Evolutionary conservation across 2,888 invertebrate genomes (phyloP), one percentile per base, ranked within the genome.

Genomic region (Lasioglossum calceatum): DNA sequence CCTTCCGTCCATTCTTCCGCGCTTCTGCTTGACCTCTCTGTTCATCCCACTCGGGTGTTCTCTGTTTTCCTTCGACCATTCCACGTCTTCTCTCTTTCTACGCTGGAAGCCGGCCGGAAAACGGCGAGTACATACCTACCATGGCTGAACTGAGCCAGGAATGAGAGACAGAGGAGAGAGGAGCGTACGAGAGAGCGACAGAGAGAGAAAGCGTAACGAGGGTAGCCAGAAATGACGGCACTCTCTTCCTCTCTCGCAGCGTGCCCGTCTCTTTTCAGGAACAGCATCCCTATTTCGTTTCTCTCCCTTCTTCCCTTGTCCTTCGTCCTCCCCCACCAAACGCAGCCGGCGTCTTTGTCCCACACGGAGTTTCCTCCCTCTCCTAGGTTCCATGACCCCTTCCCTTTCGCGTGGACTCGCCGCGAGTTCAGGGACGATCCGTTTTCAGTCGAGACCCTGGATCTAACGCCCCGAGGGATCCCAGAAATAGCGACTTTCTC

Each of bases 401-500:
- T 92, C 92, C 87, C 89, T 87, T 88, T 89, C 86, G 88, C 87
- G 84, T 80, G 82, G 84, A 90, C 90, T 91, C 90, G 89, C 88
- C 86, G 85, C 88, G 93, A 90, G 93, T 93, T 93, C 93, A 93
- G 93, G 93, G 93, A 92, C 93, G 92, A 93, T 94, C 89, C 91
- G 91, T 91, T 89, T 90, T 90, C 90, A 90, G 91, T 87, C 87
- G 88, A 90, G 88, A 92, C 92, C 92, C 88, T 88, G 88, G 86
- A 84, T 76, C 87, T 82, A 84, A 78, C 76, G 86, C 85, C 85
- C 81, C 85, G 74, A 85, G 84, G 86, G 85, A 87, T 79, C 81
- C 83, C 89, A 87, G 82, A 85, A 89, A 88, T 86, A 79, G 89
- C 73, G 79, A 81, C 70, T 87, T 90, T 87, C 84, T 82, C 85